phyloP scores from a whole-genome alignment of 2,888 invertebrate species.

The Athalia circularis region DNA sequence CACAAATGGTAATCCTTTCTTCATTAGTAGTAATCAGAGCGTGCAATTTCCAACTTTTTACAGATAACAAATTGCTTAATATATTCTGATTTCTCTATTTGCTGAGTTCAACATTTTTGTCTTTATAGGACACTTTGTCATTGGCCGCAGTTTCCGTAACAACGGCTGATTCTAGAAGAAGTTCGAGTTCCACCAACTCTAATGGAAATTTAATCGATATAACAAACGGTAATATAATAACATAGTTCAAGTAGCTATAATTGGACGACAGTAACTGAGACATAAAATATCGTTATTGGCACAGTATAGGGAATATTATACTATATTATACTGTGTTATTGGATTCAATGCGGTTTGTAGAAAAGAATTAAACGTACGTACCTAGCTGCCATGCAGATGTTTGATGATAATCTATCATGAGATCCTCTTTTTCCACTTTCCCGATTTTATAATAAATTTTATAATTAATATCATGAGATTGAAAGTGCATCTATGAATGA shows the following conservation, averaged over 20 bases:
- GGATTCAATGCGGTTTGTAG: neutral
- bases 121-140: neutral
- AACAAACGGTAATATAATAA: neutral
- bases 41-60: too few species aligned
- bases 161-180: neutral
- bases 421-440: too few species aligned
- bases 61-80: neutral
- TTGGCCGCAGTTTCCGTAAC: slow-evolving; percentile 2
- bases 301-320: too few species aligned
- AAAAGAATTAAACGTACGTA: too few species aligned
- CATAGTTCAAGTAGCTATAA: neutral
- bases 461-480: too few species aligned
- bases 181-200: slow-evolving; percentile 21
- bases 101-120: neutral
- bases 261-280: neutral
- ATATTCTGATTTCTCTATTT: too few species aligned
- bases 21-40: neutral
- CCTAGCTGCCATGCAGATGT: too few species aligned
- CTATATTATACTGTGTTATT: too few species aligned
- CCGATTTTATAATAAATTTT: too few species aligned
- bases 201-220: slow-evolving; percentile 10
- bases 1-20: too few species aligned
- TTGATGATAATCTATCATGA: too few species aligned
- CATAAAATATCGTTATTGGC: neutral
- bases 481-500: too few species aligned